Percentiles rank a stretch among this genome's conserved stretches.
phyloP scores from a whole-genome alignment of 2,797 vertebrate species.

The Semaprochilodus insignis region DNA sequence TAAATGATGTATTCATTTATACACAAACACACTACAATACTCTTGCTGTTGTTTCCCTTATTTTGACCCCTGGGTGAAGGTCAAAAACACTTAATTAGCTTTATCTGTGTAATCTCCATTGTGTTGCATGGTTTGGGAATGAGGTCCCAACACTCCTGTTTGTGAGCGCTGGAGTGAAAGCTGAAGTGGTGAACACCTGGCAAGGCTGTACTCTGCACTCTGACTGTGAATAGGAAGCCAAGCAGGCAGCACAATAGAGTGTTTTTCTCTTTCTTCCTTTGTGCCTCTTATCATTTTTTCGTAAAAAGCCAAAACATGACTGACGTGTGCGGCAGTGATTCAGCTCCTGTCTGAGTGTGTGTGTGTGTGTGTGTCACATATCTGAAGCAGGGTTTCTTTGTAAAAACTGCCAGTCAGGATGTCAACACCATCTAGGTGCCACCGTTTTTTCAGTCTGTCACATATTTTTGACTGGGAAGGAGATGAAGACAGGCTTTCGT shows the following conservation, averaged over 20 bases:
- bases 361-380: neutral
- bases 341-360: neutral
- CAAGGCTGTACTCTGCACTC: neutral
- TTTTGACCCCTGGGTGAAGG: neutral
- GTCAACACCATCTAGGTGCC: neutral
- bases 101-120: neutral
- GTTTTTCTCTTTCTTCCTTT: slow-evolving; percentile 6
- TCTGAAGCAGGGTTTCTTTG: neutral
- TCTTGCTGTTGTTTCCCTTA: neutral
- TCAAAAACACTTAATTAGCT: neutral
- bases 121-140: neutral
- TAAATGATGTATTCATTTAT: neutral
- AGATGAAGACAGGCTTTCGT: neutral
- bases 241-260: neutral
- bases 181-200: neutral
- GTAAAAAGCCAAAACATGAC: slow-evolving; percentile 11
- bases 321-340: neutral
- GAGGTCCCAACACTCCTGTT: neutral
- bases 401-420: neutral
- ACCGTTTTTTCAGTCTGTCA: neutral
- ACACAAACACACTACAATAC: neutral
- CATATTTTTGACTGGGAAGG: slow-evolving; percentile 2
- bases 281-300: slow-evolving; percentile 24
- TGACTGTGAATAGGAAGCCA: slow-evolving; percentile 1
- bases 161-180: neutral